Base-by-base conservation (phyloP, 2,113 vertebrate genomes). In the Thamnophis sirtalis region DNA sequence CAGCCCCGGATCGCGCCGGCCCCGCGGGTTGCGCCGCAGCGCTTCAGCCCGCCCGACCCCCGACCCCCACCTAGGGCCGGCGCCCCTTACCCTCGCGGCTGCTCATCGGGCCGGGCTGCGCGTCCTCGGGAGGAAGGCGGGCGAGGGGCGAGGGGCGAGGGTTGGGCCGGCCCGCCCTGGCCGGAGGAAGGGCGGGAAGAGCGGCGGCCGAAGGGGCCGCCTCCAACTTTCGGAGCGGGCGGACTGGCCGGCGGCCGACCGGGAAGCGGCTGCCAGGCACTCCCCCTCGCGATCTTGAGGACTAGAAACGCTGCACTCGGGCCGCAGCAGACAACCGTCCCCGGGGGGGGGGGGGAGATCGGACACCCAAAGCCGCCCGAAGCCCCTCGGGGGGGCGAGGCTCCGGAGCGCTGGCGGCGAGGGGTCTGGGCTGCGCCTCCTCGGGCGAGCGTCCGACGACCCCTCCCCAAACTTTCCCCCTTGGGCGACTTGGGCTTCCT, bases 151-250 rank as follows among this genome's bases (percentile, higher is more conserved):
- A 9, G 21, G 54, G 84, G 22, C 56, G 56, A 24, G 15, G 54
- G 54, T 60, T 28, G 38, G 63, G 26, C 58, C n/a, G 63, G 89
- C 51, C 53, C 33, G 22, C 80, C 9, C 85, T 73, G 91, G 86
- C 91, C 91, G n/a, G 22, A 60, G 54, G 26, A 17, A 63, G n/a
- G 33, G 91, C 86, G 48, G 87, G 87, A n/a, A 53, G 43, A 22
- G 53, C 5, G 50, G 7, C 11, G 58, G 49, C n/a, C 1, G 22
- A 43, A 87, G 63, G 56, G 91, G 87, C 53, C 63, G 91, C 53
- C 86, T 55, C 58, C 63, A 48, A 28, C 86, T 92, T 28, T 88
- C 91, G 22, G 91, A 87, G 91, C 53, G 91, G 91, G 86, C 5
- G 22, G 60, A 5, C n/a, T 26, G 49, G n/a, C 50, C 33, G 22